A percentile compares a stretch with the other conserved stretches of the same genome.
Evolutionary conservation across 2,113 vertebrate species (phyloP).

Genomic region (Recurvirostra avosetta): DNA sequence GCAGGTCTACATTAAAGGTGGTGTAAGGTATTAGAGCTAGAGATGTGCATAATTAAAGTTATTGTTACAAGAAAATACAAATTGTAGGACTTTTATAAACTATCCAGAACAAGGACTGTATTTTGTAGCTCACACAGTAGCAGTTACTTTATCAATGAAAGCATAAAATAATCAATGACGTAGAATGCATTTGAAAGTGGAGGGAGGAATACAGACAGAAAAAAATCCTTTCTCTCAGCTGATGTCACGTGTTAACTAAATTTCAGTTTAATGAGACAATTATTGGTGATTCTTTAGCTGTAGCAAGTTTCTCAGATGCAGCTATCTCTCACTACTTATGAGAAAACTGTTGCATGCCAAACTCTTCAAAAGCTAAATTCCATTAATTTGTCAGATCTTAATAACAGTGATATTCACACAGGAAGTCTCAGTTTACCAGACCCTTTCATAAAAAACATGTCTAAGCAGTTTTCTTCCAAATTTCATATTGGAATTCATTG

Average conservation of each 20-base stretch:
- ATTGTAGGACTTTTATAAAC: not conserved
- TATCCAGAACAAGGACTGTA: not conserved
- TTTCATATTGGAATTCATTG: not conserved
- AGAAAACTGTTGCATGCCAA: not conserved
- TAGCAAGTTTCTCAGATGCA: not conserved
- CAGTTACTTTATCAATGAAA: not conserved
- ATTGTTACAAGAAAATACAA: not conserved
- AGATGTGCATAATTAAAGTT: not conserved
- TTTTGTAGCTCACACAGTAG: not conserved
- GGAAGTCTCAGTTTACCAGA: not conserved
- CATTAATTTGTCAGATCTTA: not conserved
- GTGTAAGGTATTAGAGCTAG: not conserved
- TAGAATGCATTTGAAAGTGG: not conserved
- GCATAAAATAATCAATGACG: not conserved
- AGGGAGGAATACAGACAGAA: not conserved
- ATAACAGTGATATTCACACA: not conserved
- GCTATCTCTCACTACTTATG: not conserved
- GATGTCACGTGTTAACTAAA: not conserved
- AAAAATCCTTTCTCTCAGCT: not conserved
- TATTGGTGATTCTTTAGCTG: not conserved
- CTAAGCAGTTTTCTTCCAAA: not conserved
- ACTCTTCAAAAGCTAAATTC: not conserved
- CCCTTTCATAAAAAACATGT: not conserved
- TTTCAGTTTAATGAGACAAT: not conserved
- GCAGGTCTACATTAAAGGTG: not conserved